phyloP scores from a whole-genome alignment of 2,888 invertebrate genomes.

The Arge pagana region DNA sequence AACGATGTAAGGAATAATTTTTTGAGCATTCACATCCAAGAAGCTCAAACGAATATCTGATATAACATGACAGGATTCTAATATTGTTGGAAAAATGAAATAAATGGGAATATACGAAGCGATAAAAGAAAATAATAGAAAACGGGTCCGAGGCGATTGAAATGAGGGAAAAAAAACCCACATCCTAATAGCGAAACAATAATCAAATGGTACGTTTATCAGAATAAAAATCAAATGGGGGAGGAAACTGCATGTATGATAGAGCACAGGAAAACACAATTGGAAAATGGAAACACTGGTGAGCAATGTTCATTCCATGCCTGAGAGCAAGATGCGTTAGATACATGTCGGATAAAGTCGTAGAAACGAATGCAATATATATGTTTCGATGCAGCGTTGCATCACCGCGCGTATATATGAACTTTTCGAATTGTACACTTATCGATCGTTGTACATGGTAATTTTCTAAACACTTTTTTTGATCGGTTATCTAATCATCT shows the following conservation, averaged over 20 bases:
- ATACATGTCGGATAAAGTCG: slow-evolving; percentile 24
- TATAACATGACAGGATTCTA: not conserved
- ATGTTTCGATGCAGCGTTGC: not conserved
- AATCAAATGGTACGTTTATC: not conserved
- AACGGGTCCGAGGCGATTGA: slow-evolving; percentile 13
- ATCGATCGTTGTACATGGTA: no score
- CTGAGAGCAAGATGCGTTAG: slow-evolving; percentile 21
- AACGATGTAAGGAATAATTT: slow-evolving; percentile 7
- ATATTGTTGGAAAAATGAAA: not conserved
- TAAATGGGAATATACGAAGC: not conserved
- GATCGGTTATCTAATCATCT: no score
- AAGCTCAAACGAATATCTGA: slow-evolving; percentile 7
- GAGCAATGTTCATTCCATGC: slow-evolving; percentile 13
- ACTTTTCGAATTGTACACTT: not conserved
- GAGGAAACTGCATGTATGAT: slow-evolving; percentile 4
- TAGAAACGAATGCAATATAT: slow-evolving; percentile 12
- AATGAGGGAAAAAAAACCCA: not conserved
- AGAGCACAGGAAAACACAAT: slow-evolving; percentile 12
- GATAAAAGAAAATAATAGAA: slow-evolving; percentile 9
- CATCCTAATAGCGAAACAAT: not conserved
- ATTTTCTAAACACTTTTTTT: no score
- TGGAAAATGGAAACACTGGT: slow-evolving; percentile 12
- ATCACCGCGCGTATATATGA: not conserved
- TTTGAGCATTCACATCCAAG: slow-evolving; percentile 10
- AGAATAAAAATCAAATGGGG: not conserved